Base-by-base conservation (phyloP, 1,140 invertebrate species). In the Triops longicaudatus region DNA sequence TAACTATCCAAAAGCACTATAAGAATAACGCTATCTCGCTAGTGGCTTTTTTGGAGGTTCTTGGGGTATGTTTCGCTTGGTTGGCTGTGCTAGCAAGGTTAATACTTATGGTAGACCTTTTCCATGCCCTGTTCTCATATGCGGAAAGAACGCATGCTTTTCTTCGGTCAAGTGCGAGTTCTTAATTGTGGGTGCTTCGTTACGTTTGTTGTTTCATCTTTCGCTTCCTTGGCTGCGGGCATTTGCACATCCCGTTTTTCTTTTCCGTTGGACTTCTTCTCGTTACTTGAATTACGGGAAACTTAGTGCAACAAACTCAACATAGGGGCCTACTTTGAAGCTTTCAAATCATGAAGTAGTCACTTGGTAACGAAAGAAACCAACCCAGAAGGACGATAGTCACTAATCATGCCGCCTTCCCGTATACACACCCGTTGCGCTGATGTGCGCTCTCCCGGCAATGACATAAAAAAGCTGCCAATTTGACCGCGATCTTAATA, bases 401-500 rank as follows among this genome's bases (percentile, higher is more conserved):
- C 50, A 5, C 50, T 63, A 63, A 63, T 63, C 50, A 63, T 22
- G 14, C 50, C 50, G 50, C 50, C 50, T 22, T 17, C 22, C 50
- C 50, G 7, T 63, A 14, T 12, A 63, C 44, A 63, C 50, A 63
- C 50, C 22, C 11, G 50, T 63, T 63, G 50, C 50, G 31, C 31
- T 37, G 31, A 37, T 37, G 31, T 37, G 31, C 31, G 50, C 50
- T 63, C 50, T 63, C 50, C 50, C 12, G 50, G 50, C 50, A 63
- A 63, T 63, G 50, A 22, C 50, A 63, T 11, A 63, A 63, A 63
- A 63, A 63, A 63, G 31, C 50, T 63, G 50, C 50, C 50, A 63
- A 63, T 63, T 63, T 63, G 50, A 63, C 50, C 50, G 50, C 50
- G 50, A 63, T 63, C n/a, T 63, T n/a, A 63, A 63, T 63, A 63